phyloP scores from a whole-genome alignment of 2,113 vertebrate genomes.

The Synchiropus splendidus region DNA sequence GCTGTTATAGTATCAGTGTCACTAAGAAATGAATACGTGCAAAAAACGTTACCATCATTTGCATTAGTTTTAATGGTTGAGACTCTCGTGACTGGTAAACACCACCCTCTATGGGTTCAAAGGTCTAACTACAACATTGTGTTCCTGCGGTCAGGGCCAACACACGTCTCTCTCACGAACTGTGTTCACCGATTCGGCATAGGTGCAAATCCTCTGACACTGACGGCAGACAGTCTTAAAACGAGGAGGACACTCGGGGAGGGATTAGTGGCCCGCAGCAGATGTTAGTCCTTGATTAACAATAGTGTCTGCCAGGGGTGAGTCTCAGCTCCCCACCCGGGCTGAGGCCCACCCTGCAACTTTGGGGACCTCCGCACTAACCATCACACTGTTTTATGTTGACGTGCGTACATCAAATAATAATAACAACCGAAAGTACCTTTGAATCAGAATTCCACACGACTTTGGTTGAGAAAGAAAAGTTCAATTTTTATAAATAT shows the following conservation, averaged over 20 bases:
- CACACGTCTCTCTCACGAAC: background rate
- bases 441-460: no score
- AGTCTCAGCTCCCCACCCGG: slow-evolving; percentile 35
- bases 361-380: slow-evolving; percentile 19
- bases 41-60: no score
- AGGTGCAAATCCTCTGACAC: slow-evolving; percentile 45
- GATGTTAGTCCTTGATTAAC: slow-evolving; percentile 63
- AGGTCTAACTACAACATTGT: slow-evolving; percentile 11
- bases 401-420: no score
- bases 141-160: background rate
- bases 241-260: slow-evolving; percentile 24
- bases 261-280: slow-evolving; percentile 59
- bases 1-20: slow-evolving; percentile 7
- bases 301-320: slow-evolving; percentile 58
- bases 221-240: slow-evolving; percentile 53
- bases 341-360: slow-evolving; percentile 27
- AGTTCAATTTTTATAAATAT: no score
- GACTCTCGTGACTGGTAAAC: slow-evolving; percentile 22
- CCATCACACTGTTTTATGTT: slow-evolving; percentile 5
- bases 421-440: no score
- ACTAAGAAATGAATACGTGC: slow-evolving; percentile 5
- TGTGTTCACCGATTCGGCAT: slow-evolving; percentile 3
- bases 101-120: slow-evolving; percentile 41
- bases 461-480: no score
- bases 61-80: slow-evolving; percentile 1